Evolutionary conservation across 2,113 vertebrate species (phyloP), one percentile per base, ranked within the genome.

Genomic region (Formicarius rufipectus): DNA sequence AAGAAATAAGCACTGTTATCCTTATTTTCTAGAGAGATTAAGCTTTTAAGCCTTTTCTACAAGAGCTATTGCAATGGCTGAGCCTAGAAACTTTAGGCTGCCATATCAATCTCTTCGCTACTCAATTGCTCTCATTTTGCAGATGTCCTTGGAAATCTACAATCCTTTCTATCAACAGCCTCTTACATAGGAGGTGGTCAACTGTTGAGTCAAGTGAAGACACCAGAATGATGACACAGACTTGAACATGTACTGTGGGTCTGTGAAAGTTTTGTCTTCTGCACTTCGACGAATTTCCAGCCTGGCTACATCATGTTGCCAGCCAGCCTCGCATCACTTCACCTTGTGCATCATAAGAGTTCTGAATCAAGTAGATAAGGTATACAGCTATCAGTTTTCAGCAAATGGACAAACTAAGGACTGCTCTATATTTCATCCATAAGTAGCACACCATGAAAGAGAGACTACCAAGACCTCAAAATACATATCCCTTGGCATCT

Each of bases 241-340:
- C 33, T 45, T 62, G n/a, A 72, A 19, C 18, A 8, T 0, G 1
- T 47, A 13, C 12, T 30, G 9, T 45, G 23, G 74, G 44, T 14
- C 63, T 59, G 20, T 37, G 55, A 55, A 77, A 90, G 24, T 9
- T 58, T 42, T 63, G 24, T 63, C 24, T 39, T 37, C 56, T 72
- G 24, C 60, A 67, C 55, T 58, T 30, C 18, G 40, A 53, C 23
- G 35, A 23, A 16, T 23, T 49, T n/a, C 30, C 55, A 53, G 23
- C 28, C 10, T 3, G 8, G 31, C n/a, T 30, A 11, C 49, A 17
- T 39, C 28, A 3, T 2, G 6, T 42, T 78, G 44, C 66, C 62
- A 35, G 45, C 10, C 47, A 50, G 49, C 53, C 31, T 49, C 3
- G 0, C 5, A 0, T 47, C 1, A 0, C 56, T 81, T 37, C 2